Percentiles rank a stretch among this genome's conserved stretches.
phyloP scores from a whole-genome alignment of 2,888 invertebrate species.

The Volucella bombylans region DNA sequence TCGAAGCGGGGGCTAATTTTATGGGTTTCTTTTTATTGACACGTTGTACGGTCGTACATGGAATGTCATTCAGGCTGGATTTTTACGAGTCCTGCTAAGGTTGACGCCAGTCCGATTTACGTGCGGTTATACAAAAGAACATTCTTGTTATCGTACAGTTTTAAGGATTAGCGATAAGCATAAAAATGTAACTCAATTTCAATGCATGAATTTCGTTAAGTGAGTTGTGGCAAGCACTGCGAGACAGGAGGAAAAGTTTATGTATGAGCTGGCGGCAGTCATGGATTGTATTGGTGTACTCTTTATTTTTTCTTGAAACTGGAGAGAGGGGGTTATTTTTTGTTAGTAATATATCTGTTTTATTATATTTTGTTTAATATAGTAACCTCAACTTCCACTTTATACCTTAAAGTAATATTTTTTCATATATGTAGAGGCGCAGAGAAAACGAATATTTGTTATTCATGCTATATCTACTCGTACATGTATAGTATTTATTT shows the following conservation, averaged over 20 bases:
- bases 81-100: constrained; percentile 44
- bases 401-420: too few species aligned
- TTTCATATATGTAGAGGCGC: too few species aligned
- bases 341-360: too few species aligned
- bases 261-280: constrained; percentile 18
- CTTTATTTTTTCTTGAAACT: too few species aligned
- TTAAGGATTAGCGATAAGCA: constrained; percentile 64
- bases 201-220: constrained; percentile 51
- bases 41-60: constrained; percentile 49
- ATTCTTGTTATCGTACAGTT: constrained; percentile 70
- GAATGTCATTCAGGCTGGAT: constrained; percentile 36
- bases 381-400: too few species aligned
- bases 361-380: too few species aligned
- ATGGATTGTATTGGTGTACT: too few species aligned
- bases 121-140: constrained; percentile 65
- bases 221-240: neutral
- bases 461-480: too few species aligned
- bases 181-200: constrained; percentile 67
- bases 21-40: constrained; percentile 71
- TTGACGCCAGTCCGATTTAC: constrained; percentile 69
- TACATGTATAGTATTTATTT: too few species aligned
- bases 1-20: constrained; percentile 71
- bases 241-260: neutral
- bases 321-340: too few species aligned
- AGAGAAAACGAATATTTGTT: too few species aligned